phyloP scores from a whole-genome alignment of 2,797 vertebrate genomes.

The Capromys pilorides region DNA sequence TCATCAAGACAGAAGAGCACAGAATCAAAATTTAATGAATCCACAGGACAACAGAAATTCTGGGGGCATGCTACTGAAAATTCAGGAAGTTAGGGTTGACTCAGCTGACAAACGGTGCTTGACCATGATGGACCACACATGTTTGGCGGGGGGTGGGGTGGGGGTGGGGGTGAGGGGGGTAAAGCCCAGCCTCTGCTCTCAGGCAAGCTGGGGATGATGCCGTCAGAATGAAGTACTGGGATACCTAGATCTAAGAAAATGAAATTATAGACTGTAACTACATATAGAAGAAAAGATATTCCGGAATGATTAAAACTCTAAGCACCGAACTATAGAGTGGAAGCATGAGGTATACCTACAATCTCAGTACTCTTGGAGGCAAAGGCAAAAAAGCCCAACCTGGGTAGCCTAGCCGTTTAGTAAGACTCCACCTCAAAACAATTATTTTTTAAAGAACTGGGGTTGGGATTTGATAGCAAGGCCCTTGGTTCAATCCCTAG shows the following conservation, averaged over 20 bases:
- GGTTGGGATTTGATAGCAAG: neutral
- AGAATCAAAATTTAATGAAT: neutral
- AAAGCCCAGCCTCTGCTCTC: neutral
- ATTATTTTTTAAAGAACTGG: neutral
- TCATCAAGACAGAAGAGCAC: neutral
- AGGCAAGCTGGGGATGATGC: neutral
- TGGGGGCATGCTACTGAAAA: neutral
- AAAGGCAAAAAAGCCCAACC: neutral
- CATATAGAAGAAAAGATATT: neutral
- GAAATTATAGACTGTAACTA: neutral
- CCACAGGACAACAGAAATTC: neutral
- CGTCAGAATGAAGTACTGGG: neutral
- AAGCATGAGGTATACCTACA: neutral
- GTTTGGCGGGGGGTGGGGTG: too few species aligned
- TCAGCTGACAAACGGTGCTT: neutral
- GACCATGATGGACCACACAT: neutral
- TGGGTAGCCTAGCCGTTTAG: neutral
- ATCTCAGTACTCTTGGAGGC: neutral
- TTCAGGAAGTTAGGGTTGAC: neutral
- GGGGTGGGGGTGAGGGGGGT: too few species aligned
- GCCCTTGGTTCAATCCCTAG: neutral
- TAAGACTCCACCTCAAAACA: neutral
- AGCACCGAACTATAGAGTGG: neutral
- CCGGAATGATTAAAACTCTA: neutral
- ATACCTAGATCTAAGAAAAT: neutral